These are phyloP conservation scores for Tachina lurida DNA, from an alignment of 2,888 invertebrate genomes.

Conservation along the genomic window DNA sequence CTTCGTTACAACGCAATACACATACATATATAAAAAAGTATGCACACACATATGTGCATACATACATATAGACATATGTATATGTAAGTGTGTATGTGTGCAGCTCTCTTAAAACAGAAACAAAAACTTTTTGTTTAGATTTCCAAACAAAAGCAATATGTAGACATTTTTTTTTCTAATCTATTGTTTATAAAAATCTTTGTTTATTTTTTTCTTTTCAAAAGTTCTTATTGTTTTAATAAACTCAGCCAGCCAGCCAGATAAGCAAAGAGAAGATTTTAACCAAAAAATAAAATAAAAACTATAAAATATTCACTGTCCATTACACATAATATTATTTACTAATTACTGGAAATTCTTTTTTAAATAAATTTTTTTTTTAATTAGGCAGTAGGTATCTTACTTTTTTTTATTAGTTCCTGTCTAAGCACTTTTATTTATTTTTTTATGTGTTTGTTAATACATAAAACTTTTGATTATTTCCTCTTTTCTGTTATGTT, in stretches of 20 bases:
- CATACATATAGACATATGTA: no score
- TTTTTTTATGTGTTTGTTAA: constrained; percentile 17
- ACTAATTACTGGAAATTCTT: no score
- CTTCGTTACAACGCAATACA: background rate
- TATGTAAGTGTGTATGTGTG: no score
- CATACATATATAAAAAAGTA: no score
- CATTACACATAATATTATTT: no score
- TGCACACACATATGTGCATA: no score
- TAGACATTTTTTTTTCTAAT: constrained; percentile 24
- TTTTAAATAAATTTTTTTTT: no score
- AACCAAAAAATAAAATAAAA: no score
- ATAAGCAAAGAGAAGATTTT: no score
- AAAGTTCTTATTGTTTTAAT: background rate
- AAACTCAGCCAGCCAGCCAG: background rate
- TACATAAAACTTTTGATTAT: constrained; percentile 2
- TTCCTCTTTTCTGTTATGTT: background rate
- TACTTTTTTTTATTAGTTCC: background rate
- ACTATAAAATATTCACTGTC: no score
- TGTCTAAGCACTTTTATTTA: background rate
- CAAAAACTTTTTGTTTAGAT: constrained; percentile 46
- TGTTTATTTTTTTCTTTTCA: background rate
- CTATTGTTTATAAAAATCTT: constrained; percentile 17
- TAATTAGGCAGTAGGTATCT: background rate
- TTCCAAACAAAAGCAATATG: constrained; percentile 34
- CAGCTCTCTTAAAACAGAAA: background rate